A percentile compares a stretch with the other conserved stretches of the same genome.
Evolutionary conservation across 92 coral and sea anemone species (phyloP).

Genomic region (Zoanthus sociatus): DNA sequence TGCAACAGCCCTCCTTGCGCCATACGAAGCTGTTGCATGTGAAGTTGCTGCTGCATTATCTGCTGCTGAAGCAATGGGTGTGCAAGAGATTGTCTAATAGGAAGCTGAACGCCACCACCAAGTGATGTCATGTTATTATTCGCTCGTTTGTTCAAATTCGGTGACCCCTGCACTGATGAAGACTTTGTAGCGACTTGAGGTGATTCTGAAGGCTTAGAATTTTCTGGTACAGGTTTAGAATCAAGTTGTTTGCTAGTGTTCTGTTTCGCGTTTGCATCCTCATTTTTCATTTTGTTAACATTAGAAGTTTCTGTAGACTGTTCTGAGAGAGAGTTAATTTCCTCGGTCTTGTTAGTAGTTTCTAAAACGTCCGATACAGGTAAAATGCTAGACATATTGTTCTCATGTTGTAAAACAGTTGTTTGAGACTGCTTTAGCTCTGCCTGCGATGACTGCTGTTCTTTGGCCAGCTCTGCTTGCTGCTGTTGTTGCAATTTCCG

Average conservation of each 20-base stretch:
- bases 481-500: constrained; percentile 80
- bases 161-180: constrained; percentile 47
- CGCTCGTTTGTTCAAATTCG: constrained; percentile 53
- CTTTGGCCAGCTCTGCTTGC: constrained; percentile 70
- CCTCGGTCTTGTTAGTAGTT: constrained; percentile 37
- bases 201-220: constrained; percentile 27
- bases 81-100: constrained; percentile 79
- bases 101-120: constrained; percentile 73
- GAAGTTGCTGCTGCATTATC: constrained; percentile 86
- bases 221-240: constrained; percentile 33
- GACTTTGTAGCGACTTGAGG: constrained; percentile 43
- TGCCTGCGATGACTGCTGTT: constrained; percentile 32
- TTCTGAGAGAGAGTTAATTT: constrained; percentile 29
- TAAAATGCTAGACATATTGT: background rate
- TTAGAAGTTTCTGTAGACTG: constrained; percentile 49
- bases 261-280: constrained; percentile 43
- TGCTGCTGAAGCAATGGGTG: constrained; percentile 84
- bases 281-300: constrained; percentile 50
- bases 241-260: constrained; percentile 44
- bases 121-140: constrained; percentile 61
- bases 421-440: constrained; percentile 56
- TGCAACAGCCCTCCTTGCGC: constrained; percentile 94
- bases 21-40: constrained; percentile 91
- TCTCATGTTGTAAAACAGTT: constrained; percentile 48
- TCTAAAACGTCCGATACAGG: constrained; percentile 23